Base-by-base conservation (phyloP, 2,797 vertebrate species). In the Ctenochaetus hawaiiensis region DNA sequence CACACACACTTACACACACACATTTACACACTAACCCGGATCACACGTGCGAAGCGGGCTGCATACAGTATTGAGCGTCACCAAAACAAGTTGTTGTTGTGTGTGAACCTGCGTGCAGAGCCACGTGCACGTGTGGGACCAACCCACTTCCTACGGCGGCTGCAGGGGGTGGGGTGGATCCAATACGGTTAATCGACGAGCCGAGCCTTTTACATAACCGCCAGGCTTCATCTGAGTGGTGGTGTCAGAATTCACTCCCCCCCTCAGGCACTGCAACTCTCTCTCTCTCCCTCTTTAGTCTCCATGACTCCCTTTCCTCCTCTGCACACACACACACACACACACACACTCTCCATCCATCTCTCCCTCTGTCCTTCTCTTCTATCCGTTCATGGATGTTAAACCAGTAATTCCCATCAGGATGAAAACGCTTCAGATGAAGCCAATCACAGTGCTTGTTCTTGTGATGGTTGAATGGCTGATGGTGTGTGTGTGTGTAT, bases 171-270 rank as follows among this genome's bases (percentile, higher is more conserved):
- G 26, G 4, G 26, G 2, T 3, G 84, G 82, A 85, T 90, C 90
- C 92, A 90, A 93, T 89, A 91, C 58, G 54, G 83, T 82, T 91
- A 92, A 93, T 92, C 85, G 88, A 93, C 87, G 69, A 83, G 78
- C 75, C 30, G 69, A 92, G 84, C 83, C 78, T 68, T 91, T 94
- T 94, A 94, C 90, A 84, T 94, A 94, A 93, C 89, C n/a, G 10
- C 60, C 20, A 57, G 58, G 67, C 77, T 87, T 60, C 26, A 77
- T 85, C 64, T 81, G 74, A 89, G 86, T 82, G 83, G 41, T 81
- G 85, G 78, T 85, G 83, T 85, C 84, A 81, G 54, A 70, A 81
- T 37, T 17, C 67, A 72, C 62, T 71, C 49, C 53, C 20, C 54
- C 54, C 37, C 16, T 49, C 56, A 8, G 17, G 72, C 20, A 11